phyloP scores from a whole-genome alignment of 2,113 vertebrate genomes.

The Cyprinus carpio region DNA sequence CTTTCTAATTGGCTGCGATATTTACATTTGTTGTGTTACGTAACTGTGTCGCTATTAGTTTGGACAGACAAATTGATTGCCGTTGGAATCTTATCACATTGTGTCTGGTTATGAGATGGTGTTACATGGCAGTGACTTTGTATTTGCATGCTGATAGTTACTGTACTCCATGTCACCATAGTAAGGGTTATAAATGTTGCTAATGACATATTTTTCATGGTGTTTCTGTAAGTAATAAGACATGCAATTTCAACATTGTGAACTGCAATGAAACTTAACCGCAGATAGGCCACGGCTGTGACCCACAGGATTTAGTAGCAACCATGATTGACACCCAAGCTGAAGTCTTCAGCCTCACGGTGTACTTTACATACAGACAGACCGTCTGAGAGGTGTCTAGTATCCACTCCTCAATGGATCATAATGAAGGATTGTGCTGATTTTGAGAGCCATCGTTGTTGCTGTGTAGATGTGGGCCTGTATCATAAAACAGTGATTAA shows the following conservation, averaged over 20 bases:
- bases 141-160: no score
- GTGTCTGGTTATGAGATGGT: no score
- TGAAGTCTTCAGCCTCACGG: not conserved
- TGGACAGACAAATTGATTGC: no score
- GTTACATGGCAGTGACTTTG: no score
- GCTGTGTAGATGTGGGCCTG: not conserved
- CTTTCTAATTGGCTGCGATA: no score
- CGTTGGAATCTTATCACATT: no score
- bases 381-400: conserved; percentile 7
- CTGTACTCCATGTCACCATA: not conserved
- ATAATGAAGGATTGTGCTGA: conserved; percentile 17
- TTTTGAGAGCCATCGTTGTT: not conserved
- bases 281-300: not conserved
- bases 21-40: no score
- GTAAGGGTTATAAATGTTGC: not conserved
- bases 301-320: not conserved
- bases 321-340: not conserved
- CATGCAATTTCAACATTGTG: not conserved
- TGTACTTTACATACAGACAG: conserved; percentile 11
- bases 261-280: not conserved
- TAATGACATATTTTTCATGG: not conserved
- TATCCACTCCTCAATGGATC: conserved; percentile 9
- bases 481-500: conserved; percentile 30
- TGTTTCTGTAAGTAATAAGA: not conserved
- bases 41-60: no score